Evolutionary conservation across 2,888 invertebrate species (phyloP).

Genomic region (Latrodectus elegans): DNA sequence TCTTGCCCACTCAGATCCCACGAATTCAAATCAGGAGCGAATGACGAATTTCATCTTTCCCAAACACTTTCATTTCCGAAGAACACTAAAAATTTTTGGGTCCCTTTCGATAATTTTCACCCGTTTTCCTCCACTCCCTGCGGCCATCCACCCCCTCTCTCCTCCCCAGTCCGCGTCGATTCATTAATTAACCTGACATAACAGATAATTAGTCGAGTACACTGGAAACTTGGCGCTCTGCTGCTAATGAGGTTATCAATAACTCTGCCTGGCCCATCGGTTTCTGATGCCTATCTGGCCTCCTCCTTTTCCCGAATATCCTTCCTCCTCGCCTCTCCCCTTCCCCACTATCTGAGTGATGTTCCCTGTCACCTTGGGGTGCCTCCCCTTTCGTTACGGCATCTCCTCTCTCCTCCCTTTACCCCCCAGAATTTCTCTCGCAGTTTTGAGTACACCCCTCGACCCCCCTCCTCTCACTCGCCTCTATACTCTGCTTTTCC

Average conservation of each 20-base stretch:
- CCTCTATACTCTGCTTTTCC: slow-evolving; percentile 12
- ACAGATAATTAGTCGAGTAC: slow-evolving; percentile 66
- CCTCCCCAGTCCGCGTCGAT: slow-evolving; percentile 33
- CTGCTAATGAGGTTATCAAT: slow-evolving; percentile 68
- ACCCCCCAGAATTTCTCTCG: background rate
- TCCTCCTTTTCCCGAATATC: slow-evolving; percentile 46
- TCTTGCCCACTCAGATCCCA: no score
- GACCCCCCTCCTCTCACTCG: background rate
- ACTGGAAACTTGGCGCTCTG: slow-evolving; percentile 57
- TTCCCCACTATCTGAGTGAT: slow-evolving; percentile 6
- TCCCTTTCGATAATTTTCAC: slow-evolving; percentile 39
- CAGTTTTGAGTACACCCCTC: background rate
- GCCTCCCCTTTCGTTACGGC: slow-evolving; percentile 8
- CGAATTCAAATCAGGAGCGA: background rate
- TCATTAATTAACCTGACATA: slow-evolving; percentile 69
- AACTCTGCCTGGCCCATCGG: slow-evolving; percentile 59
- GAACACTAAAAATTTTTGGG: slow-evolving; percentile 37
- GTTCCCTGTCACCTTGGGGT: slow-evolving; percentile 15
- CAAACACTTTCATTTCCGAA: background rate
- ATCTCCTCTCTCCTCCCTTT: slow-evolving; percentile 1
- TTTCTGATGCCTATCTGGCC: slow-evolving; percentile 65
- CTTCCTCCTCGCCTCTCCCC: slow-evolving; percentile 11
- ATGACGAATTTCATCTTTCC: background rate
- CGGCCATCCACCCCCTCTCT: background rate
- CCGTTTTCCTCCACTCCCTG: slow-evolving; percentile 8